Conservation (phyloP, 1,140 invertebrate genomes). For the Macrocentrus cingulum region DNA sequence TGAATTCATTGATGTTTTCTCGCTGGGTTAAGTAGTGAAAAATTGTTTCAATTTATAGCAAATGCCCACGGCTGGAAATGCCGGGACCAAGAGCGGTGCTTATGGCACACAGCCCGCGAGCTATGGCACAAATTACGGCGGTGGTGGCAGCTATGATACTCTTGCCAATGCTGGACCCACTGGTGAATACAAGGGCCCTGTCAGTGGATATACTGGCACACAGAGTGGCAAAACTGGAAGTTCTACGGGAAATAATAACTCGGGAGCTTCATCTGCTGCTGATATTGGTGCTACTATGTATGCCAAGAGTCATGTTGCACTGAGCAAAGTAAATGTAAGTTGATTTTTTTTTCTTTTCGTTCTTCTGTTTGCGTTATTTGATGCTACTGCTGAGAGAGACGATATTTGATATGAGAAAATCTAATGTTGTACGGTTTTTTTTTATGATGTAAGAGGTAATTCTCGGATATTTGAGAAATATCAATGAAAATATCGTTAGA, state of each 20-base stretch:
- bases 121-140: constrained; percentile 67
- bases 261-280: constrained; percentile 62
- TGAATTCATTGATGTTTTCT: too few species aligned
- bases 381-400: too few species aligned
- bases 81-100: constrained; percentile 64
- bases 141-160: constrained; percentile 67
- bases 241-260: constrained; percentile 54
- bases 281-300: constrained; percentile 71
- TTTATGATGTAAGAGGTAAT: too few species aligned
- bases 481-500: too few species aligned
- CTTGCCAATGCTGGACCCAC: constrained; percentile 60
- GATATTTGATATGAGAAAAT: too few species aligned
- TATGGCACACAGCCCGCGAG: constrained; percentile 67
- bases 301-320: constrained; percentile 71
- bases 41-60: constrained; percentile 53
- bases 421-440: too few species aligned
- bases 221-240: constrained; percentile 59
- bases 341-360: constrained; percentile 2
- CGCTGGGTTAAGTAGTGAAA: constrained; percentile 5
- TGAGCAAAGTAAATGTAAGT: constrained; percentile 75
- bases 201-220: constrained; percentile 47
- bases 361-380: too few species aligned
- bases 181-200: constrained; percentile 52
- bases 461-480: too few species aligned
- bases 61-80: constrained; percentile 67